These are phyloP conservation scores for Rhinopomastus cyanomelas DNA, from an alignment of 2,113 vertebrate species.

Conservation along the genomic window DNA sequence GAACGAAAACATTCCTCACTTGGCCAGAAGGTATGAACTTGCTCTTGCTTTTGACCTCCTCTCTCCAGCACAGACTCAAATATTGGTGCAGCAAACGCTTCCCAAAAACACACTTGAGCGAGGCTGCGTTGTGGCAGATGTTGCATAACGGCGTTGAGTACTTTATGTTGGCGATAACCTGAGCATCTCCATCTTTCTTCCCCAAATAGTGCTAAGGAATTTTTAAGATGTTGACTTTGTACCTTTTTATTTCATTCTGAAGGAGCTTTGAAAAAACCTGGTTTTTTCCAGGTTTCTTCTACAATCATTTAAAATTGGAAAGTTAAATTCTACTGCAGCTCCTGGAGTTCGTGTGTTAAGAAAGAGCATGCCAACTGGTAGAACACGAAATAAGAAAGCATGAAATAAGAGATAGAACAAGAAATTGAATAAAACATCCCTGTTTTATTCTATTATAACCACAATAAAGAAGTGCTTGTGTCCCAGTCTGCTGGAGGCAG, in stretches of 20 bases:
- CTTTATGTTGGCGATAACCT: background rate
- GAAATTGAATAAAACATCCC: too few species aligned
- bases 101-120: background rate
- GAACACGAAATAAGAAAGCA: background rate
- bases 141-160: fast-evolving
- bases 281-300: background rate
- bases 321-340: background rate
- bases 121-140: background rate
- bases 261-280: background rate
- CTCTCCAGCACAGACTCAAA: background rate
- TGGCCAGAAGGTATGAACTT: background rate
- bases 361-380: background rate
- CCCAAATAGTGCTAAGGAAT: background rate
- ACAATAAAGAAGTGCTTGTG: background rate
- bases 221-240: background rate
- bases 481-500: background rate
- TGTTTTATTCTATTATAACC: background rate
- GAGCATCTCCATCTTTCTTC: background rate
- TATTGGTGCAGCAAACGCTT: background rate
- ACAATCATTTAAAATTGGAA: background rate
- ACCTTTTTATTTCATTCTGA: background rate
- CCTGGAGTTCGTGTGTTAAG: background rate
- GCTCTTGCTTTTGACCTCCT: conserved; percentile 9
- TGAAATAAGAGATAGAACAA: too few species aligned
- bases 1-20: conserved; percentile 11